These are phyloP conservation scores for Pocillopora meandrina DNA, from an alignment of 92 coral and sea anemone species.

Conservation along the genomic window DNA sequence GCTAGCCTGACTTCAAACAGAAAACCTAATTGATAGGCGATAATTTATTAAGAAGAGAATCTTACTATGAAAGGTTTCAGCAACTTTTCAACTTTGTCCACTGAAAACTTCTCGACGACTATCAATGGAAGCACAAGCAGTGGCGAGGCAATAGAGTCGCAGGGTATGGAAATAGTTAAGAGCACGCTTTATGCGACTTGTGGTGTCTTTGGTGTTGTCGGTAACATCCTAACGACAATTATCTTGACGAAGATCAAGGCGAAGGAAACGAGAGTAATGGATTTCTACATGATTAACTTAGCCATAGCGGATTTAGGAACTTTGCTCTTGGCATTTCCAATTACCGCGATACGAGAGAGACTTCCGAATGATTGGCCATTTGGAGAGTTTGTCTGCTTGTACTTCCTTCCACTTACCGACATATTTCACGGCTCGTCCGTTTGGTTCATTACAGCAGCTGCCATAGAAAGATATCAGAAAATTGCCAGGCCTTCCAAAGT, in stretches of 20 bases:
- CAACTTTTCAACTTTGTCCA: too few species aligned
- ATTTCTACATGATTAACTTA: slow-evolving; percentile 40
- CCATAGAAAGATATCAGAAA: slow-evolving; percentile 47
- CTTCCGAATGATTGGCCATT: slow-evolving; percentile 16
- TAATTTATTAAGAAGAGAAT: too few species aligned
- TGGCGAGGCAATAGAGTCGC: too few species aligned
- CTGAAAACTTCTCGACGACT: too few species aligned
- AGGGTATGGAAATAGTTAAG: too few species aligned
- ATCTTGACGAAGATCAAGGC: slow-evolving; percentile 25
- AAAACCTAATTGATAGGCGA: too few species aligned
- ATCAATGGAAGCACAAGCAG: too few species aligned
- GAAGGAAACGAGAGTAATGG: slow-evolving; percentile 10
- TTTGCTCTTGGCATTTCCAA: slow-evolving; percentile 29
- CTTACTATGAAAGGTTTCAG: too few species aligned
- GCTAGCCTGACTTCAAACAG: too few species aligned
- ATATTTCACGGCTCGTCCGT: slow-evolving; percentile 56
- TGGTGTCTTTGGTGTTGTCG: slow-evolving; percentile 33
- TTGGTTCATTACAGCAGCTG: slow-evolving; percentile 54
- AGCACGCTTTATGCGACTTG: slow-evolving; percentile 14
- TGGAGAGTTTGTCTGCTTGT: slow-evolving; percentile 47
- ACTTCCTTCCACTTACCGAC: slow-evolving; percentile 44
- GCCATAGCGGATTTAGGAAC: slow-evolving; percentile 62
- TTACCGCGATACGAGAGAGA: background rate
- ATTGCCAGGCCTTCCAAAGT: background rate
- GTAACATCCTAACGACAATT: slow-evolving; percentile 37